Base-by-base conservation (phyloP, 1,140 invertebrate genomes). In the Drosophila serrata region DNA sequence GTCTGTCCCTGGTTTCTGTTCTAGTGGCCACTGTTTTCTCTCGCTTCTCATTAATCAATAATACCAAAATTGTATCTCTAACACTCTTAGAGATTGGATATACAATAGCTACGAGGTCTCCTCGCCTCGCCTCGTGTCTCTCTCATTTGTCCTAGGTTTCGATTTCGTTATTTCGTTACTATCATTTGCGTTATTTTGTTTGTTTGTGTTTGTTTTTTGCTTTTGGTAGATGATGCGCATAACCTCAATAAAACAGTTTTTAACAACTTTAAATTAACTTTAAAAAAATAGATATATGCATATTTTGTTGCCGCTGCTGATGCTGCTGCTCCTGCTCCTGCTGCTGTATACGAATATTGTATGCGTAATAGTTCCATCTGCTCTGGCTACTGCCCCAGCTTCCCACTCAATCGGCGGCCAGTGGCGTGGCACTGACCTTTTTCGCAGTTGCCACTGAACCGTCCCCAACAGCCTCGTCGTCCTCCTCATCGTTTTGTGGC, bases 191-290 rank as follows among this genome's bases (percentile, higher is more conserved):
- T 51, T 75, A 35, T 73, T 42, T 37, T 55, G 48, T 22, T 29
- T 57, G 33, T 39, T 57, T 72, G 35, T 31, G 31, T 56, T 22
- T 29, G 53, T 42, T 11, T 11, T 31, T 49, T 78, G 46, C 57
- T 68, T 84, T 64, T 76, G 65, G 53, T 73, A 64, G 75, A 74
- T 81, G 73, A 68, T 79, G 81, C 81, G 77, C 77, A 75, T 78
- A 78, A 86, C 76, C 64, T 86, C 74, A 81, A 86, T 85, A 74
- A 82, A 85, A 85, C 74, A 85, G 78, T 76, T 78, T 63, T 49
- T 82, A 86, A 87, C 82, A 86, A 87, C 68, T 87, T 75, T 79
- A 82, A 82, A 82, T 86, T 72, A 87, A 72, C 65, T 72, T 82
- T 82, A 87, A 87, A 86, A 87, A 86, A 86, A 87, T 79, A 86